A percentile compares a stretch with the other conserved stretches of the same genome.
These are phyloP conservation scores for Hydrochoerus hydrochaeris DNA, from an alignment of 2,113 vertebrate genomes.

Conservation along the genomic window DNA sequence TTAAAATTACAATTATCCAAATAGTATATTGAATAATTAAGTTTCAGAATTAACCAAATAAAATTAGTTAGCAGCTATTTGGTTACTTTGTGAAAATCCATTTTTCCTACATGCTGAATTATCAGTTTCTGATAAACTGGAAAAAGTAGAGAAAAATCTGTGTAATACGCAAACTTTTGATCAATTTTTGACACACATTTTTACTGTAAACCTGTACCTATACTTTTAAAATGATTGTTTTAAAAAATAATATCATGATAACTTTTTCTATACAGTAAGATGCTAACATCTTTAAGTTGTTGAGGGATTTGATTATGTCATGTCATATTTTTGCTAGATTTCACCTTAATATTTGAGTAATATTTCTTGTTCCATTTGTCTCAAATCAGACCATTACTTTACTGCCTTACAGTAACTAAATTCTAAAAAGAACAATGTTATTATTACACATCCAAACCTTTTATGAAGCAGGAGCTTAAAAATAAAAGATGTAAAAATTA, in stretches of 20 bases:
- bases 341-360: not conserved
- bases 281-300: not conserved
- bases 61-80: not conserved
- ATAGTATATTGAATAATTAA: constrained; percentile 21
- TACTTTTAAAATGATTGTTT: not conserved
- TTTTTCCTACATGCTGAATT: not conserved
- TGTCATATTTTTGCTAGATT: constrained; percentile 33
- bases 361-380: not conserved
- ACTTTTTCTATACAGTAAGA: not conserved
- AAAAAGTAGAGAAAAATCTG: not conserved
- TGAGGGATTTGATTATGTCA: not conserved
- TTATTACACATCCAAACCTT: not conserved
- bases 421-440: not conserved
- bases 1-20: constrained; percentile 4
- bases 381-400: not conserved
- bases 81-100: not conserved
- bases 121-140: not conserved
- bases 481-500: not conserved
- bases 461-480: not conserved
- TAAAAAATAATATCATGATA: not conserved
- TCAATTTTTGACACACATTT: not conserved
- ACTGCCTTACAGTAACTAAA: not conserved
- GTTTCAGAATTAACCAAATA: constrained; percentile 13
- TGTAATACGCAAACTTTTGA: not conserved
- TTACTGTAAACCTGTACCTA: constrained; percentile 5